Conservation (phyloP, 2,113 vertebrate genomes). For the Atrichornis clamosus region DNA sequence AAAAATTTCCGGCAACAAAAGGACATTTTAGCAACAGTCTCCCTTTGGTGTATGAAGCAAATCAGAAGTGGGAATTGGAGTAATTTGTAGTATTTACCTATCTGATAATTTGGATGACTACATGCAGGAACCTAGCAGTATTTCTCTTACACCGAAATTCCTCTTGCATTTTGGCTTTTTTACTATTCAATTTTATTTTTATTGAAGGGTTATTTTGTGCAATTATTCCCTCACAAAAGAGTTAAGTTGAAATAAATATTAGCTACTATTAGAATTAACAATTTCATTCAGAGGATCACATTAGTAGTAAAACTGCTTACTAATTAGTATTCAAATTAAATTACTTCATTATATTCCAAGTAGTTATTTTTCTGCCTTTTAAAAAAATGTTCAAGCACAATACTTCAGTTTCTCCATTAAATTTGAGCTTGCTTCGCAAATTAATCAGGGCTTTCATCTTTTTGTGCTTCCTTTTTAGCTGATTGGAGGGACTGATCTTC, state of each 20-base stretch:
- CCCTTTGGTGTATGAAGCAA: background rate
- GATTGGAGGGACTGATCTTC: background rate
- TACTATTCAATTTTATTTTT: background rate
- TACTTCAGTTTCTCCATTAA: background rate
- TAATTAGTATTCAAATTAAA: background rate
- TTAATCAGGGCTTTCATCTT: background rate
- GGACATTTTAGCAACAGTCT: background rate
- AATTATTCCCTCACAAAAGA: background rate
- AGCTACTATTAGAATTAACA: background rate
- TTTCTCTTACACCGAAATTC: background rate
- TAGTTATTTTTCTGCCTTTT: background rate
- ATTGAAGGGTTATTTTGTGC: background rate
- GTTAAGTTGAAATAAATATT: constrained; percentile 1
- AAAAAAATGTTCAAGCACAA: background rate
- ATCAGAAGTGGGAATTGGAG: background rate
- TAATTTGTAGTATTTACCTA: background rate
- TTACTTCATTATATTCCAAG: background rate
- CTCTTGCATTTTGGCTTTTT: background rate
- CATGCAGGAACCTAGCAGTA: background rate
- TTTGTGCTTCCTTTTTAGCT: background rate
- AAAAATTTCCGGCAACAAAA: background rate
- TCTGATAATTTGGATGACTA: background rate
- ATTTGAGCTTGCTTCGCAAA: background rate
- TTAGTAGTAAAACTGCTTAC: background rate
- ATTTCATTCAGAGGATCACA: background rate